These are phyloP conservation scores for Harpalus rufipes DNA, from an alignment of 2,888 invertebrate species.

Conservation along the genomic window DNA sequence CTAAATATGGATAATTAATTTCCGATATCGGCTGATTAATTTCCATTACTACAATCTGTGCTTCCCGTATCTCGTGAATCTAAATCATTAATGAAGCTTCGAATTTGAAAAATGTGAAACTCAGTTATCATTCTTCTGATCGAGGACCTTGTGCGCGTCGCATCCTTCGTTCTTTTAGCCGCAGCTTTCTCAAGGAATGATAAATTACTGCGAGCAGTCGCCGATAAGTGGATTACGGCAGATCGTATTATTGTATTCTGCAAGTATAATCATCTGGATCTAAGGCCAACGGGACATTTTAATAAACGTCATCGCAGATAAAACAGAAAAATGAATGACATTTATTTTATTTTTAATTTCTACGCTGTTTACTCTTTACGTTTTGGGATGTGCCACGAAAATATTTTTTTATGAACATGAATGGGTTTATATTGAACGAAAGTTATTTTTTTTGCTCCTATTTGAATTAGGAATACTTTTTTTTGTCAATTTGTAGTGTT, in stretches of 20 bases:
- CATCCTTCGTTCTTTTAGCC: neutral
- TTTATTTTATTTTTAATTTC: slow-evolving; percentile 46
- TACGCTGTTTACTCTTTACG: neutral
- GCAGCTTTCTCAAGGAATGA: slow-evolving; percentile 22
- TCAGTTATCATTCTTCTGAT: slow-evolving; percentile 33
- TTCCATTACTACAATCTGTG: slow-evolving; percentile 31
- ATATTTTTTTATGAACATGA: neutral
- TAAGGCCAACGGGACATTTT: slow-evolving; percentile 45
- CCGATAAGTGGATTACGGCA: slow-evolving; percentile 53
- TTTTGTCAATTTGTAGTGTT: neutral
- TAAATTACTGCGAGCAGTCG: slow-evolving; percentile 38
- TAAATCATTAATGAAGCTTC: slow-evolving; percentile 43
- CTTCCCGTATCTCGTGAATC: neutral
- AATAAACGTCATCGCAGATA: slow-evolving; percentile 53
- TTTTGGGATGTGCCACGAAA: neutral
- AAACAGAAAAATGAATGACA: slow-evolving; percentile 23
- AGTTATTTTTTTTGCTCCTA: neutral
- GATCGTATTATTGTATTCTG: slow-evolving; percentile 60
- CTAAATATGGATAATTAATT: slow-evolving; percentile 22
- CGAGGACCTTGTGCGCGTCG: neutral
- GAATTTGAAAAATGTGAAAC: slow-evolving; percentile 55
- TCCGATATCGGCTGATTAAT: slow-evolving; percentile 33
- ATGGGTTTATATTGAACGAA: no score
- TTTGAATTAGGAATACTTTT: neutral
- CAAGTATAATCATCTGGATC: slow-evolving; percentile 58